Base-by-base conservation (phyloP, 2,113 vertebrate genomes). In the Reinhardtius hippoglossoides region DNA sequence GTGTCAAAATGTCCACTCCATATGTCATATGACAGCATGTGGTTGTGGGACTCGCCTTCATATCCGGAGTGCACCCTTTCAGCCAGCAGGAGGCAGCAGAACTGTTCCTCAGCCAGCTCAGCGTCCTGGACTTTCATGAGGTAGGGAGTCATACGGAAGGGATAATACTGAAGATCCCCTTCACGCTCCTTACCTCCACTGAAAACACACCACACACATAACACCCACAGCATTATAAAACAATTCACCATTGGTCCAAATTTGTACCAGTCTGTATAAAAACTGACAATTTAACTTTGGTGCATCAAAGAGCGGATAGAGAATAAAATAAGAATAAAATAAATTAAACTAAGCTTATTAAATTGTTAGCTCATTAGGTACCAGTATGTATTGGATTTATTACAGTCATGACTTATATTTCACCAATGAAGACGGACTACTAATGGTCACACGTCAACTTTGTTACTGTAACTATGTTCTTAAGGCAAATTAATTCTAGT, bases 31-130 rank as follows among this genome's bases (percentile, higher is more conserved):
- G 14, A 31, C 31, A 31, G 21, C 40, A 3, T 26, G 55, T 44
- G 54, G 21, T 14, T 1, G 4, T 31, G 23, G 44, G 14, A 4
- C 78, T 92, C 92, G 98, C 98, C 98, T 96, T 99, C 98, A 48
- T 99, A 99, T 27, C 97, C 97, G 1, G 98, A 99, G 93, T 98
- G 97, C 55, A 99, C 96, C 79, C 96, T 93, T 80, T 99, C 97
- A 1, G 97, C 98, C 91, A 99, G 95, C 89, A 99, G 89, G 71
- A 99, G 94, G 86, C 98, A 99, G 93, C 97, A 97, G 81, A 97
- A 96, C 91, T 98, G 97, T 52, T 96, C 95, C 63, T 95, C 95
- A 0, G 91, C 75, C 31, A 93, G 94, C 79, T 91, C 95, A 0
- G 74, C 84, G 37, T 95, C 95, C 77, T 95, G 95, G 64, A 97